phyloP scores from a whole-genome alignment of 2,113 vertebrate species.

The Trogon surrucura region DNA sequence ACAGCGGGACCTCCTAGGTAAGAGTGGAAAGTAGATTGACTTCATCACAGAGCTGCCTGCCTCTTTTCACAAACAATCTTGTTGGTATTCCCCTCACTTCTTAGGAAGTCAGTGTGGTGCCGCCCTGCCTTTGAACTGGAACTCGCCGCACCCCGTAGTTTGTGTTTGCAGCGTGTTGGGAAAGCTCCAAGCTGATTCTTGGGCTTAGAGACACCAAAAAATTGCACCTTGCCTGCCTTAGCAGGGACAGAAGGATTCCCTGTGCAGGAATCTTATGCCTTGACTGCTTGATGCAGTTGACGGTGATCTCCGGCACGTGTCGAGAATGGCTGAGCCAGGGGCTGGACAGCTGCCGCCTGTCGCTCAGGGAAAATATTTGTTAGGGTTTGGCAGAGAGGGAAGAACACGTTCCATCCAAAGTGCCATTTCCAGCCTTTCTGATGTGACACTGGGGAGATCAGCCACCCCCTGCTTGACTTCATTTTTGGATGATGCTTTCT shows the following conservation, averaged over 20 bases:
- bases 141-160: background rate
- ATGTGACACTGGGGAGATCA: conserved; percentile 58
- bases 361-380: conserved; percentile 21
- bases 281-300: background rate
- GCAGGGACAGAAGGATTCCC: background rate
- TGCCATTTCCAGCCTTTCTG: conserved; percentile 38
- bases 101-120: background rate
- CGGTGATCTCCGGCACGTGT: background rate
- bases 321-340: background rate
- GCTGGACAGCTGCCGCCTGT: background rate
- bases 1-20: background rate
- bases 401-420: conserved; percentile 5
- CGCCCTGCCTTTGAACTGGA: background rate
- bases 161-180: background rate
- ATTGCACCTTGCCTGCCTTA: background rate
- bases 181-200: background rate
- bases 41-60: background rate
- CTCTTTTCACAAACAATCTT: background rate
- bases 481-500: conserved; percentile 58
- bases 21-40: background rate
- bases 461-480: conserved; percentile 48
- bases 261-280: background rate
- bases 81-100: background rate
- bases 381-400: conserved; percentile 24
- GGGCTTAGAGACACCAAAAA: background rate